Conservation (phyloP, 2,797 vertebrate genomes). For the Rhadinocentrus ornatus region DNA sequence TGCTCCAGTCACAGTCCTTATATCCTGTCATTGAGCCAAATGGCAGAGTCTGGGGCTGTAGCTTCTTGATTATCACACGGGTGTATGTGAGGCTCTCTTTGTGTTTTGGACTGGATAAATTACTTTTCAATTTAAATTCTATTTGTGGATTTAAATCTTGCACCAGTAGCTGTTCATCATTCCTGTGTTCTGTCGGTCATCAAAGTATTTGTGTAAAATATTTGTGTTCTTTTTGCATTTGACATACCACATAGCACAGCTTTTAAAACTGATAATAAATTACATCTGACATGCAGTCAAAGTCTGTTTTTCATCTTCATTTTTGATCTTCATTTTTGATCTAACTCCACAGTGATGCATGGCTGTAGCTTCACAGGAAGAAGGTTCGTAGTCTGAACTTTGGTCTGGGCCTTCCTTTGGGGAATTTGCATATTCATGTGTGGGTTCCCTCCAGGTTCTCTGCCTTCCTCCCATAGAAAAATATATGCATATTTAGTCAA, state of each 20-base stretch:
- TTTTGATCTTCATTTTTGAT: neutral
- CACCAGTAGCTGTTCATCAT: conserved; percentile 24
- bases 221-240: conserved; percentile 32
- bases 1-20: conserved; percentile 16
- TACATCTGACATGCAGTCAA: conserved; percentile 41
- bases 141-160: conserved; percentile 52
- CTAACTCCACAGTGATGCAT: too few relatives aligned
- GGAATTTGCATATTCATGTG: too few relatives aligned
- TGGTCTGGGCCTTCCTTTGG: too few relatives aligned
- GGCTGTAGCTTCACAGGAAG: neutral
- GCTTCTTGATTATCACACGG: conserved; percentile 26
- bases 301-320: conserved; percentile 1
- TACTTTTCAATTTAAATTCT: conserved; percentile 44
- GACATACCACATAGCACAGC: conserved; percentile 27
- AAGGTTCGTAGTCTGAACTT: neutral
- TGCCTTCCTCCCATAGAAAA: too few relatives aligned
- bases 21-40: conserved; percentile 7
- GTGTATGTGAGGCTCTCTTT: conserved; percentile 8
- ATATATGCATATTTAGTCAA: too few relatives aligned
- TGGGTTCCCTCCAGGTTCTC: too few relatives aligned
- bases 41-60: conserved; percentile 16
- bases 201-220: conserved; percentile 40
- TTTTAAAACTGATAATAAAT: conserved; percentile 69
- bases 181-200: conserved; percentile 28
- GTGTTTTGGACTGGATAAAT: conserved; percentile 20